Evolutionary conservation across 2,888 invertebrate species (phyloP).

Genomic region (Harpalus rufipes): DNA sequence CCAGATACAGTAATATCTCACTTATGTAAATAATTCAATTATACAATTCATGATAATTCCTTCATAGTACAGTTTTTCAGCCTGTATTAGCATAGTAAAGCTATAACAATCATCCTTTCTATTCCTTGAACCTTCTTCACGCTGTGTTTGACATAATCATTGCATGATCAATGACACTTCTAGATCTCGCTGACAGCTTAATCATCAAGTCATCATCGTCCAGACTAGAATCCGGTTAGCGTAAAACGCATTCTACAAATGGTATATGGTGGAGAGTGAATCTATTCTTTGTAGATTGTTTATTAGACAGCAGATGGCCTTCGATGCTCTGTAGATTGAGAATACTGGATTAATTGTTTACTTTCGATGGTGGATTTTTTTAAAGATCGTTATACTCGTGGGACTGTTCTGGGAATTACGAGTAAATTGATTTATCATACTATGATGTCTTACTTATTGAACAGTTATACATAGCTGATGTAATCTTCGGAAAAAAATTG

Average conservation of each 20-base stretch:
- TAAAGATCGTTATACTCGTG: conserved; percentile 18
- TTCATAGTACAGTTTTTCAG: conserved; percentile 13
- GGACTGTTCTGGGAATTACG: conserved; percentile 43
- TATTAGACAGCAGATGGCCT: conserved; percentile 33
- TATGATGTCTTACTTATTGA: conserved; percentile 32
- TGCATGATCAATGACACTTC: conserved; percentile 58
- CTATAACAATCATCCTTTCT: conserved; percentile 49
- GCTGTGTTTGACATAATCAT: conserved; percentile 23
- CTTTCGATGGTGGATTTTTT: conserved; percentile 36
- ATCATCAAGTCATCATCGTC: conserved; percentile 50
- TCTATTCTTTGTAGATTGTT: conserved; percentile 39
- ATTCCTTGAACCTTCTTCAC: conserved; percentile 45
- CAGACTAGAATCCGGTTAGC: conserved; percentile 40
- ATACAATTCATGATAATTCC: background rate
- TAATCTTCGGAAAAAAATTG: conserved; percentile 25
- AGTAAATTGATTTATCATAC: conserved; percentile 44
- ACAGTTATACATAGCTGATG: conserved; percentile 32
- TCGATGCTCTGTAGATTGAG: conserved; percentile 26
- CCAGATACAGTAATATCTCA: background rate
- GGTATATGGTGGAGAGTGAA: background rate
- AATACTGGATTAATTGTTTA: conserved; percentile 50
- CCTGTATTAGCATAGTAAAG: conserved; percentile 31
- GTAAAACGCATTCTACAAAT: conserved; percentile 20
- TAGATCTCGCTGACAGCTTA: conserved; percentile 47
- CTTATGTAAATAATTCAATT: conserved; percentile 7